These are phyloP conservation scores for Pygoscelis antarcticus DNA, from an alignment of 2,113 vertebrate species.

Conservation along the genomic window DNA sequence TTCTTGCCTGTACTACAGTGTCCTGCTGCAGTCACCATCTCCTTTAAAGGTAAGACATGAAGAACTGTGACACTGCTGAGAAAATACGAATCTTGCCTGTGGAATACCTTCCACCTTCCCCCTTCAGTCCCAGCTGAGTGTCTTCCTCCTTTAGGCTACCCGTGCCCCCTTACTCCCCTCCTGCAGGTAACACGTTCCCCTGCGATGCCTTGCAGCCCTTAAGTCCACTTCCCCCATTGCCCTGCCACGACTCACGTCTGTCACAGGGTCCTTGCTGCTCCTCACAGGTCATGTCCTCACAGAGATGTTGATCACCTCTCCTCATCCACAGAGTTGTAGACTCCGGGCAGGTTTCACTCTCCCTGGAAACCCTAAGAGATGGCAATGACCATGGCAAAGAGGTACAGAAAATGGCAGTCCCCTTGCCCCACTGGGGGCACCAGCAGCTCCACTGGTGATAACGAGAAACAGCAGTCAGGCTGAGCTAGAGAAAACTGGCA, in stretches of 20 bases:
- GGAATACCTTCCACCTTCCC: not conserved
- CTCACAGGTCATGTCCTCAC: not conserved
- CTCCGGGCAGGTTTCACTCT: not conserved
- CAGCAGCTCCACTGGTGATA: not conserved
- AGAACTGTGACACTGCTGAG: not conserved
- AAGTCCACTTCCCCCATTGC: not conserved
- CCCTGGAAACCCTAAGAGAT: not conserved
- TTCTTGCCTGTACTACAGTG: not conserved
- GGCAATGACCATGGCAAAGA: not conserved
- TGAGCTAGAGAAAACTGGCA: not conserved
- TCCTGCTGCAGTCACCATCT: not conserved
- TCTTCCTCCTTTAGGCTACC: not conserved
- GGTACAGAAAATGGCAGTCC: not conserved
- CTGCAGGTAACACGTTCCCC: not conserved
- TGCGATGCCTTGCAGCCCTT: not conserved
- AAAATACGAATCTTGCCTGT: not conserved
- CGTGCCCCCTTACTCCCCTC: not conserved
- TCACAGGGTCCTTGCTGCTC: not conserved
- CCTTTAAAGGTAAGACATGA: not conserved
- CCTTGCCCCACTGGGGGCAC: not conserved
- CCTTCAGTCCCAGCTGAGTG: not conserved
- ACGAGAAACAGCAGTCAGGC: not conserved
- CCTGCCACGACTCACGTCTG: accelerated
- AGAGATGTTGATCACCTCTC: not conserved
- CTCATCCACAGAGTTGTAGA: not conserved